Base-by-base conservation (phyloP, 1,140 invertebrate species). In the Drosophila biarmipes region DNA sequence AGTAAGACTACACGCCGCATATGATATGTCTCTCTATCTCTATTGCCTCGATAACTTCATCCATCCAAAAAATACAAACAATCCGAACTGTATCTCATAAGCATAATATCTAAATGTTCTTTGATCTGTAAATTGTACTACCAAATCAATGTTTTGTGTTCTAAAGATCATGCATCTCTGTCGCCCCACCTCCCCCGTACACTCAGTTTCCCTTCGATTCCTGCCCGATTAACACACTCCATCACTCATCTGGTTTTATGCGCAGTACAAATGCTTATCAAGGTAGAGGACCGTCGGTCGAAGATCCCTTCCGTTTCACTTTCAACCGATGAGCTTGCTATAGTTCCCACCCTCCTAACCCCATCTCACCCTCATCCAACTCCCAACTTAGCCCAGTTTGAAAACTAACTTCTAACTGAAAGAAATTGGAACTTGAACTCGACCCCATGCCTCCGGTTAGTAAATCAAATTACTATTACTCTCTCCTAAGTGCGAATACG, bases 121-220 rank as follows among this genome's bases (percentile, higher is more conserved):
- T 86, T 64, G 64, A 85, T 77, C 67, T 85, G 80, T 85, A 76
- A 80, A 84, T 77, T 84, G 80, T 85, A 73, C 45, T 46, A 55
- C 31, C 46, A 61, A 62, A 67, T 49, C 42, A 69, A 31, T 71
- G 64, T 71, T 56, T 69, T 54, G 38, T 56, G 53, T 69, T 55
- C 52, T 54, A n/a, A 21, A 55, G 34, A 34, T 38, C 63, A 55
- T 69, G 63, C 64, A 71, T 73, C 46, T 56, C 34, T 71, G 35
- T 56, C 54, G 24, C 17, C 40, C 17, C 35, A 12, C 7, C 15
- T 35, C 7, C 42, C 21, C 11, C 14, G 15, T 34, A 38, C n/a
- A 67, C 34, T 42, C 54, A 48, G 48, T 42, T 67, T 43, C 62
- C 51, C 35, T 48, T 48, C 57, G n/a, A 62, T 34, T 38, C 37